Conservation (phyloP, 2,888 invertebrate genomes). For the Imbricaverruca yamaguchii region DNA sequence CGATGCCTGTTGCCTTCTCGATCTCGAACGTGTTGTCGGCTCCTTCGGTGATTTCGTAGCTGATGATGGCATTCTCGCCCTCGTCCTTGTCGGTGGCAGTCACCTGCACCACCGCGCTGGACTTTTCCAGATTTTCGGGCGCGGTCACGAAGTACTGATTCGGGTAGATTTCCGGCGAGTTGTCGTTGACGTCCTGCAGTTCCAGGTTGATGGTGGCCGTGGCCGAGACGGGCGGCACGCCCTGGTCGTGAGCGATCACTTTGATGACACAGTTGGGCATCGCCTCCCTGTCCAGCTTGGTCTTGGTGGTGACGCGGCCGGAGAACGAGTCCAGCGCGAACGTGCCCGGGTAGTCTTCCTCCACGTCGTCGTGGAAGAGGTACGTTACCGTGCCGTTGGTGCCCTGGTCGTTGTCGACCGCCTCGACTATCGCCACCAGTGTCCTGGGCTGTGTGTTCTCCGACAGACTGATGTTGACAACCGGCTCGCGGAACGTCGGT, state of each 20-base stretch:
- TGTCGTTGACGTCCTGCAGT: slow-evolving; percentile 84
- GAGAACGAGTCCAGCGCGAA: slow-evolving; percentile 75
- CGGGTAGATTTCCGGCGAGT: slow-evolving; percentile 86
- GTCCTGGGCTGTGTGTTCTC: slow-evolving; percentile 74
- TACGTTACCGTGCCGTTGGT: slow-evolving; percentile 87
- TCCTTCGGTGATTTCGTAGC: slow-evolving; percentile 68
- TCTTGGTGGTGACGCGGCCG: slow-evolving; percentile 71
- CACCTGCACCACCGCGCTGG: slow-evolving; percentile 62
- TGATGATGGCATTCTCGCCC: slow-evolving; percentile 75
- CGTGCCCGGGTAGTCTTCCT: slow-evolving; percentile 71
- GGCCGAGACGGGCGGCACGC: slow-evolving; percentile 79
- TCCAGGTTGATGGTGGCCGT: slow-evolving; percentile 75
- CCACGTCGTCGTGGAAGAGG: slow-evolving; percentile 65
- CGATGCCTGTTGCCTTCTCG: slow-evolving; percentile 66
- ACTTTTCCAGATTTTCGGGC: slow-evolving; percentile 57
- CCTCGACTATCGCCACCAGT: slow-evolving; percentile 71
- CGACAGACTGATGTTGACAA: slow-evolving; percentile 65
- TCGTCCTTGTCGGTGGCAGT: slow-evolving; percentile 77
- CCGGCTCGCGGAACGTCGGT: slow-evolving; percentile 69
- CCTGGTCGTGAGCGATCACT: slow-evolving; percentile 85
- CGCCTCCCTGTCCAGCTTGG: slow-evolving; percentile 71
- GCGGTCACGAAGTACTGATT: slow-evolving; percentile 71
- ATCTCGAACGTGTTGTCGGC: slow-evolving; percentile 62
- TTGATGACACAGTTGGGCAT: slow-evolving; percentile 68
- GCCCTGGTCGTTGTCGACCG: slow-evolving; percentile 85